Evolutionary conservation across 2,113 vertebrate genomes (phyloP).

Genomic region (Elanoides forficatus): DNA sequence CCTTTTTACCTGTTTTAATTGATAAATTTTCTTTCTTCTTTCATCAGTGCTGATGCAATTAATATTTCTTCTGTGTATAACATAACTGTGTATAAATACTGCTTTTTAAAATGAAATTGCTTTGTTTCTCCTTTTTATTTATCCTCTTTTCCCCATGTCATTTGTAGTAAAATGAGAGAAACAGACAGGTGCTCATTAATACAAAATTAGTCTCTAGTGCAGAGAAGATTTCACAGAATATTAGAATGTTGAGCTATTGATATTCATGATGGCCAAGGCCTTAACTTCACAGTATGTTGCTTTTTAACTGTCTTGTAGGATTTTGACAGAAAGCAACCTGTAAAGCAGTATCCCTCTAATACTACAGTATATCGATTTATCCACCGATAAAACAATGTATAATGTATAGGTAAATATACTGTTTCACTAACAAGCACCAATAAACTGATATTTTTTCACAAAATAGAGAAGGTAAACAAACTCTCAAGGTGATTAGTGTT

Average conservation of each 20-base stretch:
- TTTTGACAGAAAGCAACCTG: neutral
- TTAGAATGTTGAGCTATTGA: neutral
- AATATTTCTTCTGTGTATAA: neutral
- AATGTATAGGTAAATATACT: neutral
- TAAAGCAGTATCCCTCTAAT: neutral
- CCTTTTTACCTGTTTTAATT: neutral
- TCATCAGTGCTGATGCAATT: neutral
- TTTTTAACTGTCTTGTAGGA: neutral
- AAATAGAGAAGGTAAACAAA: neutral
- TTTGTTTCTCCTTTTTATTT: neutral
- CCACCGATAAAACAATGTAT: neutral
- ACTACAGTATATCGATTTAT: neutral
- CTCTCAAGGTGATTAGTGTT: neutral
- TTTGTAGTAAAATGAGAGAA: neutral
- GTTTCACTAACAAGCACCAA: neutral
- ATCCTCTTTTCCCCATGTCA: rapidly evolving
- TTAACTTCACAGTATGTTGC: neutral
- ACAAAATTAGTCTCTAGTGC: neutral
- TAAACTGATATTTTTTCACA: neutral
- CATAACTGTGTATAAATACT: neutral
- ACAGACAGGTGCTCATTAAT: neutral
- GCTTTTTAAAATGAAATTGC: neutral
- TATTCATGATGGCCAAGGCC: neutral
- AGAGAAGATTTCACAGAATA: neutral
- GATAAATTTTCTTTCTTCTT: neutral